Percentiles rank a stretch among this genome's conserved stretches.
Evolutionary conservation across 53 echinoderm and acorn worm species (phyloP).

Genomic region (Zoroaster sp.): DNA sequence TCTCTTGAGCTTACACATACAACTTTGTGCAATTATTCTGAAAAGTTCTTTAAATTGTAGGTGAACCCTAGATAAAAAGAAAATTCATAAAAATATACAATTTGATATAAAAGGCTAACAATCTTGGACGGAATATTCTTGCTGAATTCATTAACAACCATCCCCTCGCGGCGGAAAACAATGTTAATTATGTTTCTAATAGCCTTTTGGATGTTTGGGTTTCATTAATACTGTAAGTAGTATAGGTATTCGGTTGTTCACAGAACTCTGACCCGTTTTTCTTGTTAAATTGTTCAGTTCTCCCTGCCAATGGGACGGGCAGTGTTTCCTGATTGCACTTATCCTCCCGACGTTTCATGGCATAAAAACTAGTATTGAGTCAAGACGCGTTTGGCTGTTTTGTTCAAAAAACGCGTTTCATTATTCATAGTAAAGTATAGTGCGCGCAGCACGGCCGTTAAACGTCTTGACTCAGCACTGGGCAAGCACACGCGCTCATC

Average conservation of each 20-base stretch:
- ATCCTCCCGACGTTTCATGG: not conserved
- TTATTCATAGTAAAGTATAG: too few species aligned
- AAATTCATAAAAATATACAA: slow-evolving; percentile 17
- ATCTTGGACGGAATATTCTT: not conserved
- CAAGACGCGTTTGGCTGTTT: too few species aligned
- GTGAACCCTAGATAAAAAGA: not conserved
- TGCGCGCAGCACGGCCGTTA: too few species aligned
- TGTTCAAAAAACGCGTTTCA: too few species aligned
- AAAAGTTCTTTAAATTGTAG: not conserved
- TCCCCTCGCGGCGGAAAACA: not conserved
- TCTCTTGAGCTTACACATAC: not conserved
- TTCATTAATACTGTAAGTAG: slow-evolving; percentile 11
- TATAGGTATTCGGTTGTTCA: not conserved
- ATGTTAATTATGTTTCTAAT: not conserved
- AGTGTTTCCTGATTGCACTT: slow-evolving; percentile 27
- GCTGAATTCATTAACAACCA: not conserved
- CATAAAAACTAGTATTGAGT: not conserved
- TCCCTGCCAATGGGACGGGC: not conserved
- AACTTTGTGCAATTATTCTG: not conserved
- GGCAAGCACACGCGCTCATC: too few species aligned
- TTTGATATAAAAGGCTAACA: not conserved
- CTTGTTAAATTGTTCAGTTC: not conserved
- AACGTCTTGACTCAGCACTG: too few species aligned
- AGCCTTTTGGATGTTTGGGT: not conserved
- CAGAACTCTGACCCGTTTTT: slow-evolving; percentile 31